Conservation (phyloP, 1,140 invertebrate species). For the Drosophila nannoptera region DNA sequence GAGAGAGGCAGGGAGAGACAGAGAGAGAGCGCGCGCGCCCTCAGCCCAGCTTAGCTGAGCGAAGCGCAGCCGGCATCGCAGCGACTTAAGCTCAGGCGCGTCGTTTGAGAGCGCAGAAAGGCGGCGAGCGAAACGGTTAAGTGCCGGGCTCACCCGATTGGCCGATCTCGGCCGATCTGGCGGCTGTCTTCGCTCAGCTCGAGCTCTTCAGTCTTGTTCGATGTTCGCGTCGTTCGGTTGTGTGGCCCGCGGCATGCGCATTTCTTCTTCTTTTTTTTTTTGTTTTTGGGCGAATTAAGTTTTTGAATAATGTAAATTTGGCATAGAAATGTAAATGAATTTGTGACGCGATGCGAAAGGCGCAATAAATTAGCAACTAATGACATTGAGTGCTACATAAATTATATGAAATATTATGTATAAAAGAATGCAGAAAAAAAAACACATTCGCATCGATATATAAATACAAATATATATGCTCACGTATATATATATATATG, state of each 20-base stretch:
- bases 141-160: slow-evolving; percentile 7
- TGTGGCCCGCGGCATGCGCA: slow-evolving; percentile 60
- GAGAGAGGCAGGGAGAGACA: too few species aligned
- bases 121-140: slow-evolving; percentile 12
- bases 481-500: neutral
- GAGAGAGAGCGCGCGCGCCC: neutral
- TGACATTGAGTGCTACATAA: slow-evolving; percentile 45
- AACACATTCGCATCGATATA: neutral
- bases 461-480: slow-evolving; percentile 2
- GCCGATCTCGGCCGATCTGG: slow-evolving; percentile 33
- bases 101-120: slow-evolving; percentile 25
- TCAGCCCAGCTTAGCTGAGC: neutral
- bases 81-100: slow-evolving; percentile 47
- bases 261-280: slow-evolving; percentile 26
- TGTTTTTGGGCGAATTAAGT: slow-evolving; percentile 45
- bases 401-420: slow-evolving; percentile 25
- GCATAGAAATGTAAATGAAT: slow-evolving; percentile 44
- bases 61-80: slow-evolving; percentile 51
- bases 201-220: slow-evolving; percentile 66
- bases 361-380: slow-evolving; percentile 44
- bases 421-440: neutral
- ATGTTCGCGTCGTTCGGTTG: slow-evolving; percentile 74
- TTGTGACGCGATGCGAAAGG: slow-evolving; percentile 14
- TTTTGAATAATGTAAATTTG: slow-evolving; percentile 46
- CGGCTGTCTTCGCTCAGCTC: slow-evolving; percentile 32